Evolutionary conservation across 2,797 vertebrate species (phyloP), one percentile per base, ranked within the genome.

Genomic region (Silurus aristotelis): DNA sequence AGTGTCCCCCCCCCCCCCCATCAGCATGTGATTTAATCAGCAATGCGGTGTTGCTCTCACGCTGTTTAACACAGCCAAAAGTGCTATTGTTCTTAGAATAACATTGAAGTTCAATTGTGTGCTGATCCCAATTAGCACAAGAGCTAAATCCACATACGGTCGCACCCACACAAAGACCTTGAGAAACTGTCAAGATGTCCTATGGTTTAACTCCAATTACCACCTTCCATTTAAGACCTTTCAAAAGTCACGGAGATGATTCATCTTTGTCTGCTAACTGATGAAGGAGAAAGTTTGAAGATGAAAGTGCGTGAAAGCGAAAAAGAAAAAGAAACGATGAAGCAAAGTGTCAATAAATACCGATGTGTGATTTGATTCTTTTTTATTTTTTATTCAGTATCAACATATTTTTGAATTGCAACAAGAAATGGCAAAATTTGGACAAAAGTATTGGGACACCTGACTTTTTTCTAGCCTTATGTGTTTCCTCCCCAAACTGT

Each of bases 51-150:
- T 22, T 64, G 58, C 68, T 27, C 7, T 31, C 52, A 22, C n/a
- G 9, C 20, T 58, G 55, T 84, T 78, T 48, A 84, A 78, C 75
- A 78, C 52, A 27, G 27, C 20, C 31, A 7, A 13, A 78, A 60
- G 27, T 43, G 56, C 20, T 43, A 22, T 6, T 14, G 9, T 38
- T 60, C 55, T 60, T 61, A 61, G 27, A 43, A 31, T 58, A 31
- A 76, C 25, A 56, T 31, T 56, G 55, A 9, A 79, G 63, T 78
- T 78, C 71, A 85, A 75, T 76, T 68, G 52, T 79, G 79, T 73
- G 79, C 83, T 71, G 0, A 83, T 84, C 61, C 75, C 63, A 86
- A 80, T 86, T 86, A 86, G 48, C 80, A 87, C 68, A 15, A 61
- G 55, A 64, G 76, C 20, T 58, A 22, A 71, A 63, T 14, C 7